Evolutionary conservation across 2,113 vertebrate genomes (phyloP), one percentile per base, ranked within the genome.

Genomic region (Scatophagus argus): DNA sequence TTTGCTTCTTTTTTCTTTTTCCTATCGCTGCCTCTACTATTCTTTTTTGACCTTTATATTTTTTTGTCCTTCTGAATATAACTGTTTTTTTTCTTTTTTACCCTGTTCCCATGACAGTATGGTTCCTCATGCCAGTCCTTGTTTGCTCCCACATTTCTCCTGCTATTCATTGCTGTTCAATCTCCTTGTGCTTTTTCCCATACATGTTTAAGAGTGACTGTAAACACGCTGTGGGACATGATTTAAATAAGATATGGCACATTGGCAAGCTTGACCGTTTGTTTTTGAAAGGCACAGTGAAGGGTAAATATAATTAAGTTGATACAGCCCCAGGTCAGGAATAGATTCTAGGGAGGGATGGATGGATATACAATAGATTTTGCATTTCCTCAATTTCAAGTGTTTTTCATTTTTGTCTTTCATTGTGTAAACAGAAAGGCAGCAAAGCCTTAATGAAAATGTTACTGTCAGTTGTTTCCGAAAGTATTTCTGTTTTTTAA

Each of bases 231-330:
- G 68, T 69, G 59, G 4, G 87, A 64, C 43, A 68, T 72, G 58
- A 88, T 88, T 85, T 82, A 38, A 89, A 79, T 74, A 79, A 77
- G 80, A 82, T 51, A 12, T 74, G 77, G 78, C 54, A 56, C 77
- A 54, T 43, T 80, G 74, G 80, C 82, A 84, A 72, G 61, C 64
- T 68, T 88, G 63, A 83, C 25, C 59, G 67, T 71, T 63, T 81
- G 77, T 88, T 84, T 87, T 39, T 60, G 65, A 39, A 44, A 75
- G 60, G 73, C n/a, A 27, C 46, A 66, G 63, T 62, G 44, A 70
- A 65, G 76, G 69, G 81, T 63, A 66, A 43, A 61, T 74, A 75
- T 89, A 83, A 84, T 83, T 89, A 59, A 82, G 80, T 79, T 76
- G 61, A 78, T 76, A 69, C 64, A 73, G 72, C 67, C 77, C 51